Evolutionary conservation across 2,888 invertebrate genomes (phyloP).

Genomic region (Conomelus anceps): DNA sequence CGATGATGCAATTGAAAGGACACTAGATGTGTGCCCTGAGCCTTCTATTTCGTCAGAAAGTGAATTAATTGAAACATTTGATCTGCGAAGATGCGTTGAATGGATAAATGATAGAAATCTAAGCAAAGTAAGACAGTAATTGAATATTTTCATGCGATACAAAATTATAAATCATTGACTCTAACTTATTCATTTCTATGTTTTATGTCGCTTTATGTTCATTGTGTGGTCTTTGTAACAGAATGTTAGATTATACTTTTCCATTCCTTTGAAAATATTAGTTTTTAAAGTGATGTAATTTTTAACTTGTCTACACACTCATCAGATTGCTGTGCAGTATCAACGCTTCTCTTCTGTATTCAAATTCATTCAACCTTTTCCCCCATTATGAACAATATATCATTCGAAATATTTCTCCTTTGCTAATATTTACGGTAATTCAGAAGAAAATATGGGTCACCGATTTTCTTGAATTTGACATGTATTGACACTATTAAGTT

Average conservation of each 20-base stretch:
- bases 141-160: constrained; percentile 6
- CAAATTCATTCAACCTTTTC: too few species aligned
- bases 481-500: too few species aligned
- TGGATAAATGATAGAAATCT: constrained; percentile 65
- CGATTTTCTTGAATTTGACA: too few species aligned
- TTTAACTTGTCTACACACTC: too few species aligned
- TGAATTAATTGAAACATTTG: constrained; percentile 48
- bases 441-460: not conserved
- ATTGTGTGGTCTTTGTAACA: not conserved
- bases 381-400: too few species aligned
- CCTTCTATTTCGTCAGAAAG: constrained; percentile 33
- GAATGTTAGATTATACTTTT: too few species aligned
- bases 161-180: not conserved
- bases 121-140: constrained; percentile 51
- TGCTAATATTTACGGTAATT: too few species aligned
- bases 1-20: constrained; percentile 11
- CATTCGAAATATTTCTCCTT: too few species aligned
- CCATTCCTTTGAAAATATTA: too few species aligned
- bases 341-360: too few species aligned
- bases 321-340: too few species aligned
- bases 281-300: too few species aligned
- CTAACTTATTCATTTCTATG: constrained; percentile 14
- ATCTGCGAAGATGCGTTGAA: constrained; percentile 52
- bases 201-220: not conserved
- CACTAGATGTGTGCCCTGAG: constrained; percentile 33